Evolutionary conservation across 30 jellyfish, hydroid and myxozoan species (phyloP).

Genomic region (Euphysa ruthae): DNA sequence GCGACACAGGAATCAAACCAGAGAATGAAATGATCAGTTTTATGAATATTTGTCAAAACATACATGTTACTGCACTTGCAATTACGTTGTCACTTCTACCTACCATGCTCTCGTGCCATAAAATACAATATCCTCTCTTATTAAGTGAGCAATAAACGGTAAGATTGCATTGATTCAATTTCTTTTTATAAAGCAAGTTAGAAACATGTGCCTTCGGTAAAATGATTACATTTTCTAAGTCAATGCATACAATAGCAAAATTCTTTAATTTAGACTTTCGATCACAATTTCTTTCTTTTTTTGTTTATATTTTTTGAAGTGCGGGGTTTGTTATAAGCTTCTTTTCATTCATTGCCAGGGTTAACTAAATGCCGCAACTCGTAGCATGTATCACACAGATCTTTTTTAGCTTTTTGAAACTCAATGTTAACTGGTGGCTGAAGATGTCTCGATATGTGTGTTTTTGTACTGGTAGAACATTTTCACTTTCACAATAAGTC

Average conservation of each 20-base stretch:
- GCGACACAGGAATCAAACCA: constrained; percentile 21
- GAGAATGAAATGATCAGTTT: neutral
- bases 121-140: neutral
- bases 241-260: constrained; percentile 11
- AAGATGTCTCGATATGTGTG: neutral
- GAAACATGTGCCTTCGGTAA: constrained; percentile 21
- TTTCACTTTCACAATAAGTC: neutral
- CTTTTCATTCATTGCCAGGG: neutral
- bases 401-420: constrained; percentile 5
- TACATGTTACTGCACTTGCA: constrained; percentile 13
- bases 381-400: constrained; percentile 18
- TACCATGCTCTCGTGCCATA: constrained; percentile 15
- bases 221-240: constrained; percentile 13
- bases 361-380: neutral
- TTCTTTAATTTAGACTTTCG: neutral
- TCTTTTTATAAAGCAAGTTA: constrained; percentile 7
- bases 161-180: neutral
- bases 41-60: neutral
- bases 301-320: constrained; percentile 3
- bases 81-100: constrained; percentile 2
- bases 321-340: neutral
- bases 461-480: neutral
- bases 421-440: neutral
- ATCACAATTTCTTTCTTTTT: neutral
- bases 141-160: constrained; percentile 9